These are phyloP conservation scores for Rhynchotus rufescens DNA, from an alignment of 2,797 vertebrate genomes.

Conservation along the genomic window DNA sequence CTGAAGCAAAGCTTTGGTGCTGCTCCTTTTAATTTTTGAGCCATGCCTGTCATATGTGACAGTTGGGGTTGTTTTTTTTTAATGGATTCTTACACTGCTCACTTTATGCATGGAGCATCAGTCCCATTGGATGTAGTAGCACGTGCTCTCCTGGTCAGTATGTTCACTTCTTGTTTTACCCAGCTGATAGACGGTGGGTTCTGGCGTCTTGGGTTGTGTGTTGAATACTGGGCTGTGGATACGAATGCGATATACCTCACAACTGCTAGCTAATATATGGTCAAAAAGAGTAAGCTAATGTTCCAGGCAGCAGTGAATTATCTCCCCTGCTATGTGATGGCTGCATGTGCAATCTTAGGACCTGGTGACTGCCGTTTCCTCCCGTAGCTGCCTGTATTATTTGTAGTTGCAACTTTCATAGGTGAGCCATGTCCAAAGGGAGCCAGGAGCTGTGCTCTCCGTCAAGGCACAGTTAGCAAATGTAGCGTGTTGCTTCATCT, in stretches of 20 bases:
- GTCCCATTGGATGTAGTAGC: neutral
- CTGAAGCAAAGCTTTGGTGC: neutral
- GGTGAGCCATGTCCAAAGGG: conserved; percentile 12
- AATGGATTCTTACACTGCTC: conserved; percentile 29
- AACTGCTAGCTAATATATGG: conserved; percentile 16
- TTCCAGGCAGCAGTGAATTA: conserved; percentile 11
- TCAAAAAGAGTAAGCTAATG: conserved; percentile 58
- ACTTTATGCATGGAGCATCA: neutral
- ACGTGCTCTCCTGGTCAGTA: neutral
- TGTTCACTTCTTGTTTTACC: conserved; percentile 13
- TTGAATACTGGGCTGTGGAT: conserved; percentile 29
- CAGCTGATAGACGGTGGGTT: neutral
- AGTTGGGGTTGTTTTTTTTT: neutral
- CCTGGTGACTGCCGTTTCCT: neutral
- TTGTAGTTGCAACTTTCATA: conserved; percentile 12
- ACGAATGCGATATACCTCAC: conserved; percentile 70
- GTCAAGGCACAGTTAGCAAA: neutral
- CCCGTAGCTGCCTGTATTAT: neutral
- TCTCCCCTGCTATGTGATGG: conserved; percentile 3
- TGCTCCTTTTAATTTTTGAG: conserved; percentile 72
- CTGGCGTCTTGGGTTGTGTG: neutral
- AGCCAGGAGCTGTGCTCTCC: neutral
- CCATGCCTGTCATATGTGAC: conserved; percentile 43
- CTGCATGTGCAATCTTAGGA: neutral
- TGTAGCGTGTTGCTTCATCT: fast-evolving